A percentile compares a stretch with the other conserved stretches of the same genome.
These are phyloP conservation scores for Cephalopterus ornatus DNA, from an alignment of 2,113 vertebrate species.

Conservation along the genomic window DNA sequence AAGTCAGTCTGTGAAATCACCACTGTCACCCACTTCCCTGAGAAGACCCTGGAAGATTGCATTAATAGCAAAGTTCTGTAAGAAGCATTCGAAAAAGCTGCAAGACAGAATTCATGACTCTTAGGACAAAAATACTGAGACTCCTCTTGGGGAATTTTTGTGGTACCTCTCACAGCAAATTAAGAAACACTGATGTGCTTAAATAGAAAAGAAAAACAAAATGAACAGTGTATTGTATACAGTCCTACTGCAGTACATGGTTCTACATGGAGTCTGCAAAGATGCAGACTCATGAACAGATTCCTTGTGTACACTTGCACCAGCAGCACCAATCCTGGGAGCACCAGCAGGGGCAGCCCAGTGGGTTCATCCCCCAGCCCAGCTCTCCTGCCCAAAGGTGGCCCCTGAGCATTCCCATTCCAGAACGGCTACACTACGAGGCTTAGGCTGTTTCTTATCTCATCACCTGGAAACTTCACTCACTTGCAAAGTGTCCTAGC, in stretches of 20 bases:
- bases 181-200: not conserved
- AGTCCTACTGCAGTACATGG: not conserved
- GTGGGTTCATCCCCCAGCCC: not conserved
- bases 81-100: not conserved
- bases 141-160: not conserved
- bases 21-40: not conserved
- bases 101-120: not conserved
- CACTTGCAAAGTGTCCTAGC: not conserved
- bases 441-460: not conserved
- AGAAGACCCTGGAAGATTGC: not conserved
- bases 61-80: not conserved
- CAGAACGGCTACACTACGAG: not conserved
- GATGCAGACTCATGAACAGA: not conserved
- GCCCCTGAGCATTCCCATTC: not conserved
- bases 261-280: not conserved
- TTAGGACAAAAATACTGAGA: not conserved
- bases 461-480: not conserved
- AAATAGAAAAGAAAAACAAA: not conserved
- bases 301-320: not conserved
- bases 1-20: not conserved
- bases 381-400: not conserved
- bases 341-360: not conserved
- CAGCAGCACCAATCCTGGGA: not conserved
- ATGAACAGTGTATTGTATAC: not conserved
- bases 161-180: rapidly evolving